Conservation (phyloP, 2,797 vertebrate species). For the Mionectes olivaceus region DNA sequence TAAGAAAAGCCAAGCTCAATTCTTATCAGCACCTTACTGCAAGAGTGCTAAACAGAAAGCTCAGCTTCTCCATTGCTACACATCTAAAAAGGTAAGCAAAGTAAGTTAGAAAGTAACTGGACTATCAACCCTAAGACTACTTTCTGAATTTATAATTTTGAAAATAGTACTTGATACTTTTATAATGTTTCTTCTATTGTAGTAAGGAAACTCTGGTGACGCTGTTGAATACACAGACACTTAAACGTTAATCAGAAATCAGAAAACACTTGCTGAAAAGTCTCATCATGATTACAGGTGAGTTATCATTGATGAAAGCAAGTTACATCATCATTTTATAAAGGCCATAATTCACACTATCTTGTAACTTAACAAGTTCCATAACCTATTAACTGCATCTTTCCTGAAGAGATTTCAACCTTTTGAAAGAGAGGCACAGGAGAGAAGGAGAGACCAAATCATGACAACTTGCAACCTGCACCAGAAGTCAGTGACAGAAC, state of each 20-base stretch:
- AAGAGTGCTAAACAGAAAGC: not conserved
- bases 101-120: not conserved
- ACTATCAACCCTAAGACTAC: not conserved
- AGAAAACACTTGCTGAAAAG: not conserved
- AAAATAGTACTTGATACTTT: not conserved
- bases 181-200: not conserved
- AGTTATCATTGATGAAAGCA: not conserved
- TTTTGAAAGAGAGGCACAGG: not conserved
- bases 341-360: not conserved
- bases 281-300: not conserved
- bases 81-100: not conserved
- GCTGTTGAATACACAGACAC: not conserved
- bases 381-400: not conserved
- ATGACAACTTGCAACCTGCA: accelerated
- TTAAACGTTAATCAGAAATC: not conserved
- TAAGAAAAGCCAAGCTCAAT: not conserved
- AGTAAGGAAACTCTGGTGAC: not conserved
- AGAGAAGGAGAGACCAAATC: not conserved
- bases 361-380: not conserved
- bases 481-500: not conserved
- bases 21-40: not conserved
- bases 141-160: not conserved
- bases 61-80: not conserved
- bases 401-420: not conserved
- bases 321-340: not conserved